Conservation (phyloP, 2,797 vertebrate genomes). For the Pseudotriccus pelzelni region DNA sequence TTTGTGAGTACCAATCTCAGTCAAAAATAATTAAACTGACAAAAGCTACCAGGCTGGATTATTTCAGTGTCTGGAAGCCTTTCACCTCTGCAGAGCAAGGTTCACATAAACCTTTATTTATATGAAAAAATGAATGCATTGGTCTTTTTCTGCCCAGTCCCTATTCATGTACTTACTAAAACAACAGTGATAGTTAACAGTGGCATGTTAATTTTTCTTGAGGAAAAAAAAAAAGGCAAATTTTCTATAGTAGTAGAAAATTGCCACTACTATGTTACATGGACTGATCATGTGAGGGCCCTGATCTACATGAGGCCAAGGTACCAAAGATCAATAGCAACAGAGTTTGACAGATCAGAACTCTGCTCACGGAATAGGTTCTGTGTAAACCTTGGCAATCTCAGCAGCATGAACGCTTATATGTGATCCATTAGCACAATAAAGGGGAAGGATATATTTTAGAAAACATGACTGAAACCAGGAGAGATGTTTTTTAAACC, state of each 20-base stretch:
- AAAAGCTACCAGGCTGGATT: not conserved
- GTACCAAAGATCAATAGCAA: not conserved
- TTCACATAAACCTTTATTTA: not conserved
- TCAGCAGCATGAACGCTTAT: not conserved
- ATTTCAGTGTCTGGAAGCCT: not conserved
- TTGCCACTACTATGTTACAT: not conserved
- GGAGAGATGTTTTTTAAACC: not conserved
- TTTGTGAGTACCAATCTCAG: not conserved
- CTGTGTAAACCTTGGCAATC: not conserved
- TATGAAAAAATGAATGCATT: not conserved
- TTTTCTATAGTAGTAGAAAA: not conserved
- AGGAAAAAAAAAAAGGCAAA: not conserved
- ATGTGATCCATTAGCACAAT: not conserved
- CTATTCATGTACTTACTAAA: not conserved
- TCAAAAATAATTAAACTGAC: constrained; percentile 7
- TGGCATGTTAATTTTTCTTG: not conserved
- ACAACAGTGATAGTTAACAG: not conserved
- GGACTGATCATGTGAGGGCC: not conserved
- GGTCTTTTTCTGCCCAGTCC: not conserved
- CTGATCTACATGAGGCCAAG: not conserved
- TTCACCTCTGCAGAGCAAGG: not conserved
- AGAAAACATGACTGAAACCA: not conserved
- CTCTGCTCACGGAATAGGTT: not conserved
- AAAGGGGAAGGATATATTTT: not conserved
- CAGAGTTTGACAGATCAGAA: not conserved